A percentile compares a stretch with the other conserved stretches of the same genome.
phyloP scores from a whole-genome alignment of 2,113 vertebrate species.

The Microtus pennsylvanicus region DNA sequence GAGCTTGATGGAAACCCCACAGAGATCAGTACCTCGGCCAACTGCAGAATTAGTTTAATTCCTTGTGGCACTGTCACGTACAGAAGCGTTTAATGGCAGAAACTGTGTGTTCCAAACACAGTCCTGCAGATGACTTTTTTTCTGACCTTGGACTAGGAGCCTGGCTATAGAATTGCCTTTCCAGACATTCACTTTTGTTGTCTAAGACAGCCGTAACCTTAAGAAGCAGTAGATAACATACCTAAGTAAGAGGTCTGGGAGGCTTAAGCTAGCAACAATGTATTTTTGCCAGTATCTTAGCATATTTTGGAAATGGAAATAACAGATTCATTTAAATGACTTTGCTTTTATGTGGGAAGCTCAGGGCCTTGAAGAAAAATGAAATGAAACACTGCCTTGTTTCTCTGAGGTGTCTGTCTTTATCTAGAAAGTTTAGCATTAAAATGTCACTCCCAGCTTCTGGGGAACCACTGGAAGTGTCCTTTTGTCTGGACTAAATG shows the following conservation, averaged over 20 bases:
- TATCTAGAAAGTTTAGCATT: conserved; percentile 57
- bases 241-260: neutral
- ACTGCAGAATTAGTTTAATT: conserved; percentile 22
- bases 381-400: conserved; percentile 54
- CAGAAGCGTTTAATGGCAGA: conserved; percentile 56
- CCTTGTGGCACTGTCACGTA: conserved; percentile 12
- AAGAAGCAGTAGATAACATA: conserved; percentile 42
- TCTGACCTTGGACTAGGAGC: conserved; percentile 53
- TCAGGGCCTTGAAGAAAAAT: conserved; percentile 12
- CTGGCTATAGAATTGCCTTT: conserved; percentile 28
- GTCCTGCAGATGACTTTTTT: conserved; percentile 30
- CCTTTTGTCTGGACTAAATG: conserved; percentile 29
- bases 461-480: conserved; percentile 61
- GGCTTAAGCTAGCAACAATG: conserved; percentile 17
- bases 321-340: conserved; percentile 23
- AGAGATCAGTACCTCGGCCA: conserved; percentile 36
- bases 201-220: conserved; percentile 44
- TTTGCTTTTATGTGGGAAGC: neutral
- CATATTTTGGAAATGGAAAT: conserved; percentile 26
- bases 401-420: conserved; percentile 61
- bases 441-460: conserved; percentile 54
- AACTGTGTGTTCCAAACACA: conserved; percentile 49
- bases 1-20: neutral
- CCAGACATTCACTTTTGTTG: conserved; percentile 46
- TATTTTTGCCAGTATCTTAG: neutral